Conservation (phyloP, 2,113 vertebrate species). For the Plectropomus leopardus region DNA sequence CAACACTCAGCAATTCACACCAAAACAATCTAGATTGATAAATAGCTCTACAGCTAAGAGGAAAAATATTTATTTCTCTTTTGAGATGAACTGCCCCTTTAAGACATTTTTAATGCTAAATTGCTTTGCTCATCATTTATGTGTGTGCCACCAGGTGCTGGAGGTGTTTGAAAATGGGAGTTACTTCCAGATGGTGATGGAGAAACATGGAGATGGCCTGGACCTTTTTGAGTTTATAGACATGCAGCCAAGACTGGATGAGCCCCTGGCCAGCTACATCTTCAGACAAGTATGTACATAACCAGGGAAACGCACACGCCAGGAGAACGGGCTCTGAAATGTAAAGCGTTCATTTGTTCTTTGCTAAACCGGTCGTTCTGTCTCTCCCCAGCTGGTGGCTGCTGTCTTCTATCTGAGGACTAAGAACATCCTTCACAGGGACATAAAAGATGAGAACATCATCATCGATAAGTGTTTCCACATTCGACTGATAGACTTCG, state of each 20-base stretch:
- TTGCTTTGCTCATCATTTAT: neutral
- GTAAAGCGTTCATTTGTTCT: neutral
- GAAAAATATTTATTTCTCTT: too few relatives aligned
- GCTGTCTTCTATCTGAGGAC: slow-evolving; percentile 91
- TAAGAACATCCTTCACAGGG: slow-evolving; percentile 90
- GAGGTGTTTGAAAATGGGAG: slow-evolving; percentile 92
- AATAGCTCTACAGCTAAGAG: too few relatives aligned
- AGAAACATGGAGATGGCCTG: slow-evolving; percentile 93
- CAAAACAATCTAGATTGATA: too few relatives aligned
- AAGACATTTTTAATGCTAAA: neutral
- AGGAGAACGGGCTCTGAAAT: neutral
- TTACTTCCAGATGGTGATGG: slow-evolving; percentile 98
- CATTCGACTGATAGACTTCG: slow-evolving; percentile 94
- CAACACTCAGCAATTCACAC: too few relatives aligned
- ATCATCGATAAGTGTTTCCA: slow-evolving; percentile 93
- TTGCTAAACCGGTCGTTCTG: slow-evolving; percentile 1
- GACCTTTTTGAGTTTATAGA: slow-evolving; percentile 98
- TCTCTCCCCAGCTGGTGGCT: slow-evolving; percentile 88
- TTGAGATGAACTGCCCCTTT: too few relatives aligned
- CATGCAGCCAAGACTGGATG: slow-evolving; percentile 90
- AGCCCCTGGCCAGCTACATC: slow-evolving; percentile 93
- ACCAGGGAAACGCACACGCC: neutral
- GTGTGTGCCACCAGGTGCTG: slow-evolving; percentile 83
- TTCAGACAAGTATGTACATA: slow-evolving; percentile 91
- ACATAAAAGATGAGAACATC: slow-evolving; percentile 97